Evolutionary conservation across 2,113 vertebrate genomes (phyloP).

Genomic region (Protobothrops flavoviridis): DNA sequence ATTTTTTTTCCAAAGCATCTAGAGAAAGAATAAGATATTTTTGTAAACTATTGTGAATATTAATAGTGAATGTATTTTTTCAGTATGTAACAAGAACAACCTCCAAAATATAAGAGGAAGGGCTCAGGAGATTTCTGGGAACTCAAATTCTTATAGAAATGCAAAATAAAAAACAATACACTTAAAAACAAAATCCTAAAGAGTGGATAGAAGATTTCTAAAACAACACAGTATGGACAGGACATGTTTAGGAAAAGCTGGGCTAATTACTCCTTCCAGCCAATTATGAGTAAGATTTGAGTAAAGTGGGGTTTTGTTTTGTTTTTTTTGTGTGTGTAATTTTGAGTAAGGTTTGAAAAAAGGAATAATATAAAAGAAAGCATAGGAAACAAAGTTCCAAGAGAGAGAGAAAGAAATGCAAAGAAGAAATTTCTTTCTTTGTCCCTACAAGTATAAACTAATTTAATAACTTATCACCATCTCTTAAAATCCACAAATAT

Average conservation of each 20-base stretch:
- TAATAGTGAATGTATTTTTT: background rate
- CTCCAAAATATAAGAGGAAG: background rate
- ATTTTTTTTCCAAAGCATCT: background rate
- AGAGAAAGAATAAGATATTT: background rate
- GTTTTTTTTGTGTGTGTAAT: no score
- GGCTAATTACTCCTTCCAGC: background rate
- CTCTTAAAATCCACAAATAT: background rate
- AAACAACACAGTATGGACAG: background rate
- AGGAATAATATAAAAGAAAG: background rate
- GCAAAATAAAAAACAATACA: background rate
- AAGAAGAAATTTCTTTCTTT: background rate
- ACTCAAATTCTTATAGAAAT: background rate
- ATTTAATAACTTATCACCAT: no score
- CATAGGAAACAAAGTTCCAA: background rate
- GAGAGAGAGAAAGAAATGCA: background rate
- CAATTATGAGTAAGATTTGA: background rate
- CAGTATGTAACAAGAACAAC: background rate
- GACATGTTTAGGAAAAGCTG: background rate
- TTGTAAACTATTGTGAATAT: background rate
- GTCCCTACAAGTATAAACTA: no score
- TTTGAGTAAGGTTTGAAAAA: background rate
- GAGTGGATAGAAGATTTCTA: background rate
- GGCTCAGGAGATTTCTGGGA: background rate
- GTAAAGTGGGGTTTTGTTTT: no score
- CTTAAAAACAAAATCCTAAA: background rate